phyloP scores from a whole-genome alignment of 2,888 invertebrate genomes.

The Incurvaria masculella region DNA sequence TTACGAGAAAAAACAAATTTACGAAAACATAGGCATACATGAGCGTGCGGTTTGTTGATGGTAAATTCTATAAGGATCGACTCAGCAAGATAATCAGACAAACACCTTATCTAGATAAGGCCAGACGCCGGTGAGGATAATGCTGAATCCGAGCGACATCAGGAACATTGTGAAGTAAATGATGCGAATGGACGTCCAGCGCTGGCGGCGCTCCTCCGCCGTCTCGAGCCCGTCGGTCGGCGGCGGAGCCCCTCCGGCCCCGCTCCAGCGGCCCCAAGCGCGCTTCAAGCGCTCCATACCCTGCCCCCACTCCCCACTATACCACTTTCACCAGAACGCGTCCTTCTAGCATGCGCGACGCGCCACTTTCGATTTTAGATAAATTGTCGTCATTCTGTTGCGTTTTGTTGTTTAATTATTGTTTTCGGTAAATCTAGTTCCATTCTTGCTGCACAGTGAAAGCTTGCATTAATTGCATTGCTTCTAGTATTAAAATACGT shows the following conservation, averaged over 20 bases:
- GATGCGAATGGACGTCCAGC: constrained; percentile 77
- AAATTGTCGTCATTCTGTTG: too few relatives aligned
- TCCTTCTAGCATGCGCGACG: background rate
- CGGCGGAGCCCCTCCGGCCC: background rate
- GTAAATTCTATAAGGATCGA: too few relatives aligned
- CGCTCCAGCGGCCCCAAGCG: background rate
- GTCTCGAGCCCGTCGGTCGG: constrained; percentile 59
- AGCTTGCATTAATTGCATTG: too few relatives aligned
- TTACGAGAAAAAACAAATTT: too few relatives aligned
- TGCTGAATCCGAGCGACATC: constrained; percentile 85
- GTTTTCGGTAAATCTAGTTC: too few relatives aligned
- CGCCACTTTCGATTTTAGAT: too few relatives aligned
- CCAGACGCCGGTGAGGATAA: constrained; percentile 85
- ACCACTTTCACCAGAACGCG: background rate
- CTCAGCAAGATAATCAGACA: background rate
- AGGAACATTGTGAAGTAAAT: constrained; percentile 90
- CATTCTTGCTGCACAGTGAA: too few relatives aligned
- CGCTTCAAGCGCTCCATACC: background rate
- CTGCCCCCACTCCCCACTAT: constrained; percentile 5
- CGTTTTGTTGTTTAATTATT: too few relatives aligned
- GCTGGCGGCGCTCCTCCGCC: constrained; percentile 58
- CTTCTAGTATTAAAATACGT: too few relatives aligned
- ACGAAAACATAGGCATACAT: too few relatives aligned
- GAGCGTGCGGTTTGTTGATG: too few relatives aligned
- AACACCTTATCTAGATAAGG: constrained; percentile 81